A percentile compares a stretch with the other conserved stretches of the same genome.
Conservation (phyloP, 2,113 vertebrate genomes). For the Cnemophilus loriae region DNA sequence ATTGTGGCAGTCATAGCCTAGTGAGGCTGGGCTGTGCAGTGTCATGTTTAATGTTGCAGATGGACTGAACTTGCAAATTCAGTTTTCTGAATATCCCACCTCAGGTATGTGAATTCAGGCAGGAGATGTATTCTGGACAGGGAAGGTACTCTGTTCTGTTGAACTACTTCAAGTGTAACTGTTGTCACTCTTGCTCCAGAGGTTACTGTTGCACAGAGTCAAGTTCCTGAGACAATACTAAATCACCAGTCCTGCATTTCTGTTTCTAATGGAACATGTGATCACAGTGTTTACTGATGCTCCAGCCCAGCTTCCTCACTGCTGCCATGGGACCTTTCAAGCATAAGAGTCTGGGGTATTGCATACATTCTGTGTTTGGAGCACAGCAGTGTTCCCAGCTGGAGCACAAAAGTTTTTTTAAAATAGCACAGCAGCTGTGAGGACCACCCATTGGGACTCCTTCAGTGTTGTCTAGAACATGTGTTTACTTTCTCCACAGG, state of each 20-base stretch:
- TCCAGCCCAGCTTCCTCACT: background rate
- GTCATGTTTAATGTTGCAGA: background rate
- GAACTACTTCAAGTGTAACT: background rate
- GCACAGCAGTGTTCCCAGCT: background rate
- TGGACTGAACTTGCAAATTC: background rate
- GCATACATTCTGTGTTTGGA: background rate
- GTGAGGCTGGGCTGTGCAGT: background rate
- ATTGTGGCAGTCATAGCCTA: fast-evolving
- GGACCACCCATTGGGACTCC: fast-evolving
- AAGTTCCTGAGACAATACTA: background rate
- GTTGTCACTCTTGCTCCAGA: background rate
- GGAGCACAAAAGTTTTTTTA: background rate
- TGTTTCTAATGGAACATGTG: background rate
- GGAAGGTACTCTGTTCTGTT: background rate
- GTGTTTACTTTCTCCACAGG: background rate
- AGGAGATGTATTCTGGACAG: background rate
- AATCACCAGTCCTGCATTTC: background rate
- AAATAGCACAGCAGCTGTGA: background rate
- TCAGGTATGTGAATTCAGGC: background rate
- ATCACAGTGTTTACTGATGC: background rate
- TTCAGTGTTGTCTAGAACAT: background rate
- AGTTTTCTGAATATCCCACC: background rate
- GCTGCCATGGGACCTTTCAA: background rate
- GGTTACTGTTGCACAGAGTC: background rate
- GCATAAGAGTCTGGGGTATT: background rate